Evolutionary conservation across 2,113 vertebrate genomes (phyloP), one percentile per base, ranked within the genome.

Genomic region (Struthidea cinerea): DNA sequence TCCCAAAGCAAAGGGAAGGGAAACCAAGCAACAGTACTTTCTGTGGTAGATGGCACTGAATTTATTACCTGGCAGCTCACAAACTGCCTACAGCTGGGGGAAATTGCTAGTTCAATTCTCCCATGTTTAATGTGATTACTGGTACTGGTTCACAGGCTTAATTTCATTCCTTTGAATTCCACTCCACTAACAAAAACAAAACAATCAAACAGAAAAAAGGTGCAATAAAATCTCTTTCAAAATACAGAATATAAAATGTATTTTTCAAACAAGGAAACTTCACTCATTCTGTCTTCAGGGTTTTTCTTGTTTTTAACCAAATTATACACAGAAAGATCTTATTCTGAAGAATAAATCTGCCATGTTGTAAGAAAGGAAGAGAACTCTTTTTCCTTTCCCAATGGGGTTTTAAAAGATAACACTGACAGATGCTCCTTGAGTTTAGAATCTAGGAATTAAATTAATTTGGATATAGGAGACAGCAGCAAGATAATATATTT

Each of bases 111-210:
- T 91, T 91, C 75, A 91, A 16, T 76, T 85, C 88, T 95, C 87
- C 89, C 69, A 8, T 49, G 53, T 95, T 93, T 87, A 94, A 86
- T 73, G 41, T 71, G 83, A 96, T 93, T 93, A 92, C 86, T 93
- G 85, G 60, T 96, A 67, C 85, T 70, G 46, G 76, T 90, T 90
- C 55, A 39, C n/a, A 71, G 79, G 37, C 73, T 86, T 92, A 60
- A 74, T 87, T 94, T 95, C 56, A 84, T 84, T 94, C 88, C 64
- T 92, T 89, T 90, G 79, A 94, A 93, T 91, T 93, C 68, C n/a
- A 79, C n/a, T 73, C 55, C 53, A 52, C 49, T 69, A 87, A 90
- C 76, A 81, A 70, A 95, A 89, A 0, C 59, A 86, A 87, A 92
- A 80, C 55, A 88, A 80, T 79, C 28, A 21, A 70, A 67, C 39